Conservation (phyloP, 2,888 invertebrate species). For the Coleophora deauratella region DNA sequence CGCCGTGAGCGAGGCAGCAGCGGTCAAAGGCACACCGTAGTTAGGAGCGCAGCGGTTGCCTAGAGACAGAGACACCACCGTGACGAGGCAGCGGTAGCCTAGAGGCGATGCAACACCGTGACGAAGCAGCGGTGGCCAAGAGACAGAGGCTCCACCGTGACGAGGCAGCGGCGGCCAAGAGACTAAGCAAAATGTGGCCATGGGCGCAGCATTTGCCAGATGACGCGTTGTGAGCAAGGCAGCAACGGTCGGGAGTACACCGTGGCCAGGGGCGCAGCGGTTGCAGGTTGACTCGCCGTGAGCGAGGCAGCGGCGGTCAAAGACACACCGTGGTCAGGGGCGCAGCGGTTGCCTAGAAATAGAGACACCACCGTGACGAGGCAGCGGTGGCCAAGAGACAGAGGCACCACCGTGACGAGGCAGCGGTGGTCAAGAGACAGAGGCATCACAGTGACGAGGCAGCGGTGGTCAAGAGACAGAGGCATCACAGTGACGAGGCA, state of each 20-base stretch:
- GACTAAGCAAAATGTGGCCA: too few species aligned
- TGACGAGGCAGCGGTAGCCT: not conserved
- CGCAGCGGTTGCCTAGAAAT: not conserved
- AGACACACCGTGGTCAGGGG: slow-evolving; percentile 6
- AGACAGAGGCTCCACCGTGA: slow-evolving; percentile 6
- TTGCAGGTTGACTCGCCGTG: not conserved
- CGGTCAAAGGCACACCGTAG: slow-evolving; percentile 2
- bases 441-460: slow-evolving; percentile 1
- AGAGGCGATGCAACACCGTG: not conserved
- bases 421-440: slow-evolving; percentile 6
- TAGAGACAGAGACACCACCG: not conserved
- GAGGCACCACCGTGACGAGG: slow-evolving; percentile 6
- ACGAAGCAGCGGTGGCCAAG: slow-evolving; percentile 10
- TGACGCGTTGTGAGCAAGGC: not conserved
- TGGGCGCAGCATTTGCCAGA: not conserved
- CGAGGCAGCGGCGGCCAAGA: slow-evolving; percentile 5
- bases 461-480: not conserved
- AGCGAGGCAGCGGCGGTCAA: not conserved
- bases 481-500: not conserved
- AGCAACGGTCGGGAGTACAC: not conserved
- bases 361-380: not conserved
- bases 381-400: too few species aligned
- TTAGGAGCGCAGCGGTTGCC: slow-evolving; percentile 1
- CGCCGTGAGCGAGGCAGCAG: not conserved
- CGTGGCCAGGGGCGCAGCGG: not conserved